Base-by-base conservation (phyloP, 2,888 invertebrate genomes). In the Drosophila kokeensis region DNA sequence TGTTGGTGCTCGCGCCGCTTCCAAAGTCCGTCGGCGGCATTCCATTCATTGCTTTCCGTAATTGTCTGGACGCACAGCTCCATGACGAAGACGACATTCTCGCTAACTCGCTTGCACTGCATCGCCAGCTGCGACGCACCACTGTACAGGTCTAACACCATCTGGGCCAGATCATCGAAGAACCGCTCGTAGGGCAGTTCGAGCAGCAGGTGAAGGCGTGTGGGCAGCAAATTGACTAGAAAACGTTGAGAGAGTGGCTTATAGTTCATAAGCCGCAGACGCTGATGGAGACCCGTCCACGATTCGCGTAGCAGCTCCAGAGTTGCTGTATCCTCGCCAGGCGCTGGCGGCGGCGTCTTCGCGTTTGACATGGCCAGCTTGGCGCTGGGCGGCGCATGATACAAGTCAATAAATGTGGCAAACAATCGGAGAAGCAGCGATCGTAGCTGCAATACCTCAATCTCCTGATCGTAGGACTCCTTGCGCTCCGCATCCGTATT, bases 1-100 rank as follows among this genome's bases (percentile, higher is more conserved):
- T 95, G 95, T 77, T 95, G 93, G 6, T 94, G 92, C 36, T 94
- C 94, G 18, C 95, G 91, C 64, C 94, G 91, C 29, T 86, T 82
- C 94, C 94, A 95, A 15, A 93, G 87, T 10, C 92, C 92, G 82
- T 94, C 93, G 59, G 92, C 90, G 18, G 92, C 91, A 64, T 84
- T 84, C 18, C 69, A 69, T 59, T 93, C 93, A 75, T 94, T 93
- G 73, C 93, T 93, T 29, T 92, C 91, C 18, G 92, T 89, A 21
- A 94, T 93, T 3, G 90, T 90, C 57, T 93, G 91, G 15, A 88
- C 79, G 38, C 90, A 90, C 36, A 91, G 78, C 42, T 92, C 89
- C 54, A 90, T 81, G 1, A 93, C 76, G n/a, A 80, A 61, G 27
- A 79, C 74, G 18, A 90, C 90, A 84, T 93, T 90, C 65, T 91